Percentiles rank a stretch among this genome's conserved stretches.
Evolutionary conservation across 2,888 invertebrate genomes (phyloP).

Genomic region (Lomographa bimaculata): DNA sequence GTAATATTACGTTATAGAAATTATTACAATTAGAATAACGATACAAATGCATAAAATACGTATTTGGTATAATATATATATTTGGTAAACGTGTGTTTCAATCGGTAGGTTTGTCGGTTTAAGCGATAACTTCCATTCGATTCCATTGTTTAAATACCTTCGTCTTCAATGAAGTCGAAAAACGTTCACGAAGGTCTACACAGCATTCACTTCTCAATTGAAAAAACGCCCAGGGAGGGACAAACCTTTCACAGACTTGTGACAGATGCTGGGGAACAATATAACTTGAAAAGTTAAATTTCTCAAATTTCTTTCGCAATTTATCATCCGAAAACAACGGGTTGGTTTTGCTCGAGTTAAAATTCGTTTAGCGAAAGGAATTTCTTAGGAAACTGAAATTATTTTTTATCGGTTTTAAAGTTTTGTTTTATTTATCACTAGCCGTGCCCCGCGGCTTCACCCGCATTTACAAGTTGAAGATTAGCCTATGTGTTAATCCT

Average conservation of each 20-base stretch:
- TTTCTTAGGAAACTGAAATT: constrained; percentile 12
- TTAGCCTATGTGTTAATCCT: no score
- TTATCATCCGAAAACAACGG: constrained; percentile 31
- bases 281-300: constrained; percentile 26
- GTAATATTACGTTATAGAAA: no score
- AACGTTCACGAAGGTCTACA: constrained; percentile 21
- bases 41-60: no score
- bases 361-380: constrained; percentile 16
- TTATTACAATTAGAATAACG: no score
- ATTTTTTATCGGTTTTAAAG: constrained; percentile 14
- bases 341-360: constrained; percentile 12
- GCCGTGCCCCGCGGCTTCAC: no score
- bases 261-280: constrained; percentile 32
- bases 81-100: no score
- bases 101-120: no score
- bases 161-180: constrained; percentile 22
- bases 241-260: constrained; percentile 33
- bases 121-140: no score
- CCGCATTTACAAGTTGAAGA: no score
- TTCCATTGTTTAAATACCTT: no score
- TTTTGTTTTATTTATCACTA: no score
- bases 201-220: constrained; percentile 24
- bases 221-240: constrained; percentile 25
- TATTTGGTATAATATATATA: no score
- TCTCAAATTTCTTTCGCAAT: constrained; percentile 33